Evolutionary conservation across 2,888 invertebrate genomes (phyloP), one percentile per base, ranked within the genome.

Genomic region (Orthosia gothica): DNA sequence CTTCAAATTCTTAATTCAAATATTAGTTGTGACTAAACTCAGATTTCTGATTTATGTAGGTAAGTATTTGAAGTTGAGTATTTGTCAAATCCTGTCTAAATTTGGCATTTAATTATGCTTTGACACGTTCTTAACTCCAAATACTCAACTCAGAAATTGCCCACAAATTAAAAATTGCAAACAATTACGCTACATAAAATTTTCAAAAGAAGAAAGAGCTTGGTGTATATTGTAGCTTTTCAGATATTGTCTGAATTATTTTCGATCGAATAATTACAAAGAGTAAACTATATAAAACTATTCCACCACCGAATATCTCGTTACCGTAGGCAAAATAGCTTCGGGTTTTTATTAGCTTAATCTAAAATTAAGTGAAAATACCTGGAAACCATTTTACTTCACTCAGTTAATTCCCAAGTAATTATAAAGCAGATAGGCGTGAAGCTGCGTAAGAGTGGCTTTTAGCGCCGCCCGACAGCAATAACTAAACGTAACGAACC

Each of bases 391-490:
- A 75, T 83, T 76, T 72, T 69, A 72, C 70, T 85, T 70, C 63
- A 78, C 63, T 74, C 63, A 61, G 66, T 76, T 79, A 79, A 81
- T 83, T 77, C 70, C 71, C 74, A 74, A 76, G 79, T 85, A 87
- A 83, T 80, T 87, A 85, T 72, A 82, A 79, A 81, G 70, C 18
- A 61, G 79, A 86, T 79, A 84, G 80, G 84, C 85, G 82, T 86
- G 80, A 86, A 85, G 78, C 70, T 82, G 83, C 77, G 82, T 86
- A 79, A 70, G 81, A 84, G 85, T 83, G 64, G 69, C 74, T 82
- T 84, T 80, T 85, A 88, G 87, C 88, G 84, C 90, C 88, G 83
- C 82, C 87, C 80, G 82, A 74, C 63, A 77, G 84, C 70, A 81
- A 81, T 84, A 82, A 84, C 78, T 67, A 86, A 79, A 86, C 80